Conservation (phyloP, 2,113 vertebrate genomes). For the Petaurus breviceps region DNA sequence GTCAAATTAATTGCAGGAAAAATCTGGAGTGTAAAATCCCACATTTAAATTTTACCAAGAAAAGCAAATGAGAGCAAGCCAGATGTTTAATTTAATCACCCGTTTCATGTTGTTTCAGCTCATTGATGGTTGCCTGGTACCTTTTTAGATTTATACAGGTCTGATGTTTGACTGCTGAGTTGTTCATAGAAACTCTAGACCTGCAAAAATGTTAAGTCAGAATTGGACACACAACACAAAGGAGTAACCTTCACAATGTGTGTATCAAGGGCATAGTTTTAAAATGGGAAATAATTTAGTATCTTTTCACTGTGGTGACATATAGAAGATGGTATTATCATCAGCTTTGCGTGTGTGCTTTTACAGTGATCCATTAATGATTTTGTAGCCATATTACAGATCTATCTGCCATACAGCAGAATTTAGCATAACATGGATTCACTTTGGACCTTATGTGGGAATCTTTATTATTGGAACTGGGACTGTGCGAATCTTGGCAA, state of each 20-base stretch:
- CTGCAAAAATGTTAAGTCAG: neutral
- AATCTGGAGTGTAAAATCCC: neutral
- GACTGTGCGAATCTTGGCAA: neutral
- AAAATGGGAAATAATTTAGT: neutral
- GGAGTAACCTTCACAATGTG: neutral
- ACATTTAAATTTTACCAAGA: neutral
- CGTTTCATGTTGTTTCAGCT: neutral
- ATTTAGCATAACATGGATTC: neutral
- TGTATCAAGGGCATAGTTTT: neutral
- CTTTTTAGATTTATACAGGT: neutral
- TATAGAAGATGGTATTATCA: neutral
- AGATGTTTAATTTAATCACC: neutral
- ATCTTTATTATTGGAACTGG: neutral
- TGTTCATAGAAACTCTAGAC: neutral
- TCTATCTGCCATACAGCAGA: neutral
- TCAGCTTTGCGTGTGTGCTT: neutral
- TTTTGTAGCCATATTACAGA: neutral
- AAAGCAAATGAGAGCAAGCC: neutral
- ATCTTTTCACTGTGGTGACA: neutral
- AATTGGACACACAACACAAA: neutral
- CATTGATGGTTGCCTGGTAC: neutral
- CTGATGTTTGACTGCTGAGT: neutral
- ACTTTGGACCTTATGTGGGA: neutral
- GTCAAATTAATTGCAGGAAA: conserved; percentile 4
- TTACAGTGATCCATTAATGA: neutral